Base-by-base conservation (phyloP, 2,113 vertebrate species). In the Raja brachyura region DNA sequence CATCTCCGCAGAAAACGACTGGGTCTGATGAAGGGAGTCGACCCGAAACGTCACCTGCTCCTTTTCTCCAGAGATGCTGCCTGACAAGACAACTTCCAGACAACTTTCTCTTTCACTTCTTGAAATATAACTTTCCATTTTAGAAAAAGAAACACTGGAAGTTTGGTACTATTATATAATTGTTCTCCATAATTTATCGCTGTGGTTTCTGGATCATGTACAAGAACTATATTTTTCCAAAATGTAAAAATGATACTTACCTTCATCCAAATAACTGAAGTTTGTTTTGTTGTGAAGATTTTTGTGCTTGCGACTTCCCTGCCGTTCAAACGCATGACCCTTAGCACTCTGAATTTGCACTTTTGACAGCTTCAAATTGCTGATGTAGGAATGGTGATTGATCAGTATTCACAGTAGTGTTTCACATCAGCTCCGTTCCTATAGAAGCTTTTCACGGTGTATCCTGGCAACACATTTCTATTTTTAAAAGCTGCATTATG, bases 381-480 rank as follows among this genome's bases (percentile, higher is more conserved):
- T 90, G 63, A 20, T 92, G 66, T 74, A 54, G 66, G 66, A 22
- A 92, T 92, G 90, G 18, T 13, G 68, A 92, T 54, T 92, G 90
- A 92, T 92, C 90, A 92, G 39, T 8, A 54, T 74, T 92, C 68
- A 54, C 33, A 92, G 90, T 92, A 61, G 48, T 74, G 90, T 73
- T 73, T 92, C 33, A 92, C 48, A 22, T 73, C 90, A 73, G 28
- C 73, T 66, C n/a, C 66, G 54, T 92, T 39, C 33, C 90, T 14
- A 68, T 68, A 28, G 54, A 68, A 7, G 66, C 68, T 73, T 90
- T 92, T 73, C 22, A 54, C 68, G 25, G 90, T 92, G 90, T 92
- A 74, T 92, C 90, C 90, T 92, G 90, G 90, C 90, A 92, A 92
- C 90, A 68, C 18, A 74, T 92, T 92, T 92, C 90, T 92, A 73